Evolutionary conservation across 92 coral and sea anemone genomes (phyloP), one percentile per base, ranked within the genome.

Genomic region (Porites lobata): DNA sequence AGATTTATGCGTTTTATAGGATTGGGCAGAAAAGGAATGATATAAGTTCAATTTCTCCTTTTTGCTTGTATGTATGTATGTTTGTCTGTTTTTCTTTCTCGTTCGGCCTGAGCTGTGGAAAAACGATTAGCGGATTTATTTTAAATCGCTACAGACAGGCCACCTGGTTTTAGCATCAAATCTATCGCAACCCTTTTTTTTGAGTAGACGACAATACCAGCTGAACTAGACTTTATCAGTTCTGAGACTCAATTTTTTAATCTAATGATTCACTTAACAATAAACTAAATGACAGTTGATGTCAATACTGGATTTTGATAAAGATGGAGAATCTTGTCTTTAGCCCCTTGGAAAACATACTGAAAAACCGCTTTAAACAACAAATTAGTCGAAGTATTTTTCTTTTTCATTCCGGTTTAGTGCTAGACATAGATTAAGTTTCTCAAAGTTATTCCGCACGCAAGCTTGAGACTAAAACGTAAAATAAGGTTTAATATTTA

Each of bases 51-150:
- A 50, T 32, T 69, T 38, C 20, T 1, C 53, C 53, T 54, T 29
- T 29, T 29, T 22, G 24, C 24, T 22, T 22, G 24, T 22, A 22
- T 29, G 32, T 1, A 2, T 29, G 3, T 2, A 2, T 29, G 0
- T 29, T 29, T 2, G 32, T 29, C 2, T 29, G 32, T 1, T 65
- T 65, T 18, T 20, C n/a, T 65, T 9, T 22, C 14, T 56, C 32
- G 32, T 29, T 29, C 29, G 2, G 29, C 29, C 29, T 57, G 22
- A 24, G 20, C 43, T 22, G 43, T 62, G 82, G 82, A 61, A 59
- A 77, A 77, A 38, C 82, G 82, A 77, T 77, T 62, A 77, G 50
- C 9, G 9, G 82, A 65, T 32, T 21, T 43, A 77, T 59, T 77
- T 14, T 6, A 13, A 7, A 9, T 50, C 43, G 18, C 65, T 19